These are phyloP conservation scores for Clitarchus hookeri DNA, from an alignment of 2,888 invertebrate genomes.

Conservation along the genomic window DNA sequence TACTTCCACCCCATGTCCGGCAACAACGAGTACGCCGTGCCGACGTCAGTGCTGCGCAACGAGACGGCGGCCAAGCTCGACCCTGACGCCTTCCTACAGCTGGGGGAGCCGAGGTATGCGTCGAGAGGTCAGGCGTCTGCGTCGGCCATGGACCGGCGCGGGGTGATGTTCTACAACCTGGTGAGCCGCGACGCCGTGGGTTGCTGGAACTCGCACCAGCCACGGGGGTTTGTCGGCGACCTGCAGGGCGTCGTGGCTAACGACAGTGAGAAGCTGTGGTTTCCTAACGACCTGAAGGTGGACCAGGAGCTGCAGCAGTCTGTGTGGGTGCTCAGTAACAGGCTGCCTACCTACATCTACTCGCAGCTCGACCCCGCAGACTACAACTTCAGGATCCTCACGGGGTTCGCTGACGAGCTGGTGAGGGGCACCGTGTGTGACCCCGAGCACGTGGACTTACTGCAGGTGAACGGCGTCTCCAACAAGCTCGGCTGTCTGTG, in stretches of 20 bases:
- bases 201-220: slow-evolving; percentile 71
- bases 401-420: slow-evolving; percentile 66
- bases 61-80: slow-evolving; percentile 55
- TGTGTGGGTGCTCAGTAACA: slow-evolving; percentile 78
- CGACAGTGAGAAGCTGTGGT: slow-evolving; percentile 68
- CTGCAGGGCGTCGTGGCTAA: slow-evolving; percentile 62
- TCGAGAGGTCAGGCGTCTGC: slow-evolving; percentile 67
- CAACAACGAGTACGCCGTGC: slow-evolving; percentile 75
- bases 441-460: slow-evolving; percentile 53
- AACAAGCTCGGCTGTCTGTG: neutral
- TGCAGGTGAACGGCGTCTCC: slow-evolving; percentile 38
- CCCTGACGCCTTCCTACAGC: slow-evolving; percentile 50
- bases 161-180: slow-evolving; percentile 76
- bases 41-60: slow-evolving; percentile 66
- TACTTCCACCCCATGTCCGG: slow-evolving; percentile 85
- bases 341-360: slow-evolving; percentile 73
- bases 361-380: slow-evolving; percentile 64
- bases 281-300: slow-evolving; percentile 80
- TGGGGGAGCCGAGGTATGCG: slow-evolving; percentile 45
- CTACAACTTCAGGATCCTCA: slow-evolving; percentile 75
- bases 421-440: slow-evolving; percentile 72
- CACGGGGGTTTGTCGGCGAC: slow-evolving; percentile 50
- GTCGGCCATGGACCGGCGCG: slow-evolving; percentile 70
- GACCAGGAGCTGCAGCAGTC: slow-evolving; percentile 70
- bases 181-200: slow-evolving; percentile 75